Base-by-base conservation (phyloP, 1,140 invertebrate species). In the Lerema accius region DNA sequence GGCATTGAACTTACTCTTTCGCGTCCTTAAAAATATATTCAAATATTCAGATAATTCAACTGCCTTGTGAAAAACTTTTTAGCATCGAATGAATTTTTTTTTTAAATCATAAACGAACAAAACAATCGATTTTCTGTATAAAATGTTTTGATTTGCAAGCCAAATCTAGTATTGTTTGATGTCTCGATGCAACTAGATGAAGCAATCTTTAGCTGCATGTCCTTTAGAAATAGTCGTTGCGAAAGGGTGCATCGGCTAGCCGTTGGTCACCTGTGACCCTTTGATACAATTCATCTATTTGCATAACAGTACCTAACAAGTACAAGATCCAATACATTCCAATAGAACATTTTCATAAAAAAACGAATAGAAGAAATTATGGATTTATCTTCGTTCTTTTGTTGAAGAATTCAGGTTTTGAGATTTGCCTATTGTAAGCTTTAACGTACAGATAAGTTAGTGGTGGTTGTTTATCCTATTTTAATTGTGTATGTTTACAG, bases 231-330 rank as follows among this genome's bases (percentile, higher is more conserved):
- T 49, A 45, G 72, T 70, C 46, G 60, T 84, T 76, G 82, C 77
- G 67, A 84, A 86, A 85, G 82, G 80, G 79, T 84, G 78, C 73
- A 73, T 65, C 63, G 28, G 39, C 11, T 68, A 56, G 53, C 78
- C 78, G 84, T 89, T 88, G 74, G 65, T 84, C 82, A 88, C 84
- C 86, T 86, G 74, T 88, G 85, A 88, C 84, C 84, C 71, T 67
- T 73, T 78, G 76, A 80, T 70, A 72, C 66, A 71, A 53, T 62
- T 50, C 32, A 32, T n/a, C 15, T 45, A 78, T 76, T 76, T 71
- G 65, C 76, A 80, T 77, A 75, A 76, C 63, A 75, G 50, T 45
- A 19, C 35, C 16, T 53, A 56, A 28, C 46, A 39, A 46, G 39
- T n/a, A 56, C n/a, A 19, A 32, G 42, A 45, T 58, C 23, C 13